phyloP scores from a whole-genome alignment of 2,113 vertebrate genomes.

The Oophaga pumilio region DNA sequence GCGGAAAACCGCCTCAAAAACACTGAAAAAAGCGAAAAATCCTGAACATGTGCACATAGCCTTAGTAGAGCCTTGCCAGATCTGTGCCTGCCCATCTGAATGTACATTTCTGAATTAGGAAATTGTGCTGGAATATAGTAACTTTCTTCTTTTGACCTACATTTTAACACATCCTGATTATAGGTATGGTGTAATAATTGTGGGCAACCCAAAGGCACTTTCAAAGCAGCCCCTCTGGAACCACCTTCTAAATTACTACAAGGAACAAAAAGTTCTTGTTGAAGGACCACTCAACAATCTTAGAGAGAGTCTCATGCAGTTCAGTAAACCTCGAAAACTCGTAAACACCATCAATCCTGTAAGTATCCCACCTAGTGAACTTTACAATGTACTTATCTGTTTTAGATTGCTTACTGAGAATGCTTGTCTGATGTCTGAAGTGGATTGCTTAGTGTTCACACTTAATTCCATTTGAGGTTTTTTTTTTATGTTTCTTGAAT shows the following conservation, averaged over 20 bases:
- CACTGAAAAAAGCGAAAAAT: too few relatives aligned
- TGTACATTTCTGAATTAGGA: too few relatives aligned
- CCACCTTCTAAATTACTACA: constrained; percentile 97
- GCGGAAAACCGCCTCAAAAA: too few relatives aligned
- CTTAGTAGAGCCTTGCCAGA: too few relatives aligned
- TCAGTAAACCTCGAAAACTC: constrained; percentile 97
- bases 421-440: too few relatives aligned
- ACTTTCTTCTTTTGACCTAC: not conserved
- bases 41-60: too few relatives aligned
- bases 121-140: too few relatives aligned
- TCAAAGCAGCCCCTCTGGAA: constrained; percentile 99
- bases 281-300: constrained; percentile 98
- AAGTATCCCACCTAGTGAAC: constrained; percentile 61
- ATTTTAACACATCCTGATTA: not conserved
- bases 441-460: too few relatives aligned
- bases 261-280: constrained; percentile 97
- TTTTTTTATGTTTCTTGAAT: not conserved
- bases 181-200: constrained; percentile 97
- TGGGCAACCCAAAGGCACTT: constrained; percentile 95
- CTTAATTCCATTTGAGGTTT: too few relatives aligned
- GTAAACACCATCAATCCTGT: constrained; percentile 99
- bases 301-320: constrained; percentile 98
- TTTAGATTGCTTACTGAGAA: not conserved
- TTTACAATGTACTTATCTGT: not conserved
- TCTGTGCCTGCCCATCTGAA: too few relatives aligned